Conservation (phyloP, 2,113 vertebrate species). For the Gasterosteus aculeatus region DNA sequence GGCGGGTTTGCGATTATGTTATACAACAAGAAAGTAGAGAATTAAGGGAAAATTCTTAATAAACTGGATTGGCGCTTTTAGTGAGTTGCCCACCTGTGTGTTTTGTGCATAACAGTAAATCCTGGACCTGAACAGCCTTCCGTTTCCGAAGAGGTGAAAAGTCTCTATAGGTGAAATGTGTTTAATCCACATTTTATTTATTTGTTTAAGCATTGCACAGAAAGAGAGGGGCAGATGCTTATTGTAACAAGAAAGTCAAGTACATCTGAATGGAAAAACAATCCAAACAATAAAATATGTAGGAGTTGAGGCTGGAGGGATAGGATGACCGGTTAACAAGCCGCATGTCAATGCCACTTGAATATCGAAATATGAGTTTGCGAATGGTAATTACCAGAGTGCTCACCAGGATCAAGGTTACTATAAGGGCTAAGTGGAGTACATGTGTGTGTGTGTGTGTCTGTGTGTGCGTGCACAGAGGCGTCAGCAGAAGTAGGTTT, state of each 20-base stretch:
- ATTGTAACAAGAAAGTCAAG: neutral
- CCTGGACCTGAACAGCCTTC: neutral
- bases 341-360: conserved; percentile 7
- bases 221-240: conserved; percentile 6
- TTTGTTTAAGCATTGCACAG: conserved; percentile 2
- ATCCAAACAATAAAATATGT: neutral
- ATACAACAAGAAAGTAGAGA: conserved; percentile 6
- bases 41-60: neutral
- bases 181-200: conserved; percentile 31
- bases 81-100: neutral
- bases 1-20: conserved; percentile 39
- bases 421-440: conserved; percentile 43
- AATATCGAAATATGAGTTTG: conserved; percentile 19
- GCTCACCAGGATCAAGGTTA: conserved; percentile 18
- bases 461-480: conserved; percentile 9
- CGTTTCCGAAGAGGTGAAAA: conserved; percentile 35
- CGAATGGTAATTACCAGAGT: conserved; percentile 49
- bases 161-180: conserved; percentile 45
- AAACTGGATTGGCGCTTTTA: neutral
- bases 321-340: neutral
- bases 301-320: neutral
- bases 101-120: neutral
- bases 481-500: conserved; percentile 78
- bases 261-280: neutral
- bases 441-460: conserved; percentile 6